phyloP scores from a whole-genome alignment of 2,797 vertebrate genomes.

The Anas acuta region DNA sequence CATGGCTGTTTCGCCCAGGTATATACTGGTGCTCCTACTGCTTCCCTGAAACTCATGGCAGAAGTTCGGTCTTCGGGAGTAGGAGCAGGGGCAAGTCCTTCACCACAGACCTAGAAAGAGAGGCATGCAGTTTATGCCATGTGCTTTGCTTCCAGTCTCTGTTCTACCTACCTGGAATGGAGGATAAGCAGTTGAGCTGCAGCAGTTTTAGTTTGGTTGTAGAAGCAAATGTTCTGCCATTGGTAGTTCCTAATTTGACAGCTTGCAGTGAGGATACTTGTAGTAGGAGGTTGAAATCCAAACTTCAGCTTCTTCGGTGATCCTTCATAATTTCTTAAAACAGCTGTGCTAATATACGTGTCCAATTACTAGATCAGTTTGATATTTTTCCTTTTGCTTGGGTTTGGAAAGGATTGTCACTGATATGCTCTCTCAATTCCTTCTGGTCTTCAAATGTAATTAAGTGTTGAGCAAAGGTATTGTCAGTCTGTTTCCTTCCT shows the following conservation, averaged over 20 bases:
- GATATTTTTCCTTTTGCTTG: not conserved
- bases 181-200: not conserved
- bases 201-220: not conserved
- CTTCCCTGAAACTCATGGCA: not conserved
- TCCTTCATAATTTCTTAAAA: not conserved
- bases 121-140: not conserved
- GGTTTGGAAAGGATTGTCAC: not conserved
- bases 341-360: not conserved
- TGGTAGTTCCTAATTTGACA: not conserved
- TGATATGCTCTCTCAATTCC: not conserved
- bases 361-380: not conserved
- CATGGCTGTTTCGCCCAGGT: not conserved
- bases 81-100: not conserved
- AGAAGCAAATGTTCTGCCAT: not conserved
- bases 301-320: not conserved
- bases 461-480: not conserved
- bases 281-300: not conserved
- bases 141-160: not conserved
- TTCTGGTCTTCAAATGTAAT: constrained; percentile 37
- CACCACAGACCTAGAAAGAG: not conserved
- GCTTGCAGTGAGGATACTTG: not conserved
- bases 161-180: not conserved
- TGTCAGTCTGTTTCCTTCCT: constrained; percentile 24
- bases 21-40: not conserved
- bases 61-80: not conserved